These are phyloP conservation scores for Chiloscyllium punctatum DNA, from an alignment of 2,797 vertebrate genomes.

Conservation along the genomic window DNA sequence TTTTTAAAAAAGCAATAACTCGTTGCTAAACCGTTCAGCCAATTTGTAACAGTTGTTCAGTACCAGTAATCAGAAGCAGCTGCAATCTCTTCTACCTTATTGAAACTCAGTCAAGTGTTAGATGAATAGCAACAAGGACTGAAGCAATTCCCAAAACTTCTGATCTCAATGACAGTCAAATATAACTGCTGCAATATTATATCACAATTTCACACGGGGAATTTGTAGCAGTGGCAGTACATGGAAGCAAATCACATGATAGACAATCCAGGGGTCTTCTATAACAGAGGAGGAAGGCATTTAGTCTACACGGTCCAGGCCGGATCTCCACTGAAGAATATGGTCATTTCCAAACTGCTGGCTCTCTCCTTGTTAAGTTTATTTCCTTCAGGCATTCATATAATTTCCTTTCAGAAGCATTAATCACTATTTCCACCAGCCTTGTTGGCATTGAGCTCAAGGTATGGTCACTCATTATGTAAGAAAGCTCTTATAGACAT, in stretches of 20 bases:
- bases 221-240: background rate
- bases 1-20: background rate
- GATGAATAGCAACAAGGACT: background rate
- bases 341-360: background rate
- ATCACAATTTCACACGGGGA: background rate
- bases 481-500: background rate
- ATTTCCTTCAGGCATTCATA: background rate
- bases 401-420: background rate
- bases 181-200: background rate
- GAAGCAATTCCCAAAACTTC: background rate
- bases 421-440: background rate
- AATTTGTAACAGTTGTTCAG: background rate
- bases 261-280: background rate
- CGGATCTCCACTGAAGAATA: background rate
- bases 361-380: no score
- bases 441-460: background rate
- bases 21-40: background rate
- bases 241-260: background rate
- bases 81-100: conserved; percentile 1
- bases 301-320: background rate
- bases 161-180: background rate
- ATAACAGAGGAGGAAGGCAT: background rate
- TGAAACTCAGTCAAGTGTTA: conserved; percentile 12
- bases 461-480: background rate
- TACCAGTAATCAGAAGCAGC: conserved; percentile 1